Base-by-base conservation (phyloP, 2,797 vertebrate species). In the Mus minutoides region DNA sequence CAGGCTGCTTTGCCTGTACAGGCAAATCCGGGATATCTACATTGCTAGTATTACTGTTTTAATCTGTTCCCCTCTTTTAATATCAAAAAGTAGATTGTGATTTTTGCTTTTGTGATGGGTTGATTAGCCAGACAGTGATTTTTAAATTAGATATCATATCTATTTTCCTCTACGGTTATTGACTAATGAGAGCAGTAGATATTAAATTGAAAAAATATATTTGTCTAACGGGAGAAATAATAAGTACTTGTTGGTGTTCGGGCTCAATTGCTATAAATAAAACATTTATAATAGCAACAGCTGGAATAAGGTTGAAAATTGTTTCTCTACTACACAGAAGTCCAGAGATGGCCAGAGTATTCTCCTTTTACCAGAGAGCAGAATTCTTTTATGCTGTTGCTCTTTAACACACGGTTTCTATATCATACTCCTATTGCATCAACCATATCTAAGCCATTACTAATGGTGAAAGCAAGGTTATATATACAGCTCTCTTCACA, bases 151-250 rank as follows among this genome's bases (percentile, higher is more conserved):
- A 56, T 34, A 14, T 56, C 19, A 64, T 83, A 79, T 62, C 26
- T 90, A 12, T 88, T 85, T 92, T 29, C 24, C 92, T 14, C 54
- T 73, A 4, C 90, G 56, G 2, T 24, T 58, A 88, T 8, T 77
- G 71, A 79, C 58, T 82, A 94, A 88, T 6, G 86, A 24, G 8
- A 96, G 9, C 82, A 93, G 86, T 11, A 58, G 13, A 62, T 83
- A 84, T 46, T 86, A 69, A 91, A 60, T 43, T 93, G 43, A 69
- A 40, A 69, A 40, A 80, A 14, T 16, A 62, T 82, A 78, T 49
- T 92, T 88, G 73, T 26, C 60, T 96, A 92, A 54, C 2, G 64
- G 80, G 64, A 83, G 29, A 90, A 90, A 96, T 79, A 82, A 60
- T 71, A 14, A 89, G 2, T n/a, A 49, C 88, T 79, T 19, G 11